These are phyloP conservation scores for Machimus rusticus DNA, from an alignment of 2,888 invertebrate genomes.

Conservation along the genomic window DNA sequence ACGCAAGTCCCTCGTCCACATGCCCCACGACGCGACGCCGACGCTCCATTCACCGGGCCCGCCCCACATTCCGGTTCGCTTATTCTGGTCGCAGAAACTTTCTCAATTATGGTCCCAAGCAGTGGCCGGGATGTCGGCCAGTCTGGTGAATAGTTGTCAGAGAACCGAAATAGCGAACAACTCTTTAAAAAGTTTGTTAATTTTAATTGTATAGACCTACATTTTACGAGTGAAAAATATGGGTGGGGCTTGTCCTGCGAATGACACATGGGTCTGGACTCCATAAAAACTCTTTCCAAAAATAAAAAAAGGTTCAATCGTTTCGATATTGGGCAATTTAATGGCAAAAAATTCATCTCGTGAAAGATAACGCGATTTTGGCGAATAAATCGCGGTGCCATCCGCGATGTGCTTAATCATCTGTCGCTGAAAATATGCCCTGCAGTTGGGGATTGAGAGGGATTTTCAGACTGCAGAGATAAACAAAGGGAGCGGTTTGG, in stretches of 20 bases:
- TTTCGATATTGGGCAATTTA: neutral
- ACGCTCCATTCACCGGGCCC: neutral
- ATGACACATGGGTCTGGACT: neutral
- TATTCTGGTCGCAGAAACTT: neutral
- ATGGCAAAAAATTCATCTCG: neutral
- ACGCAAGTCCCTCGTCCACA: neutral
- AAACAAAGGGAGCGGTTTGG: neutral
- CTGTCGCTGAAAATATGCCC: neutral
- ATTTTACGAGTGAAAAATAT: neutral
- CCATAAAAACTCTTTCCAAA: neutral
- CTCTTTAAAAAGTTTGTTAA: neutral
- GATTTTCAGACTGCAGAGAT: neutral
- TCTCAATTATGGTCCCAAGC: neutral
- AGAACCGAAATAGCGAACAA: neutral
- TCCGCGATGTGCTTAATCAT: neutral
- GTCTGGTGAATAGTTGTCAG: neutral
- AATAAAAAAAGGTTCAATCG: neutral
- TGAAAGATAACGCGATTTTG: neutral
- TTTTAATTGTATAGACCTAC: neutral
- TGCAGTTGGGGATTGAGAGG: neutral
- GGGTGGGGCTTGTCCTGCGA: neutral
- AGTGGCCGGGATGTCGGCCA: neutral
- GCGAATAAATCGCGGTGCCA: neutral
- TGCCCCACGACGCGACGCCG: neutral
- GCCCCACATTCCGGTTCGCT: neutral